Conservation (phyloP, 2,113 vertebrate species). For the Pycnonotus jocosus region DNA sequence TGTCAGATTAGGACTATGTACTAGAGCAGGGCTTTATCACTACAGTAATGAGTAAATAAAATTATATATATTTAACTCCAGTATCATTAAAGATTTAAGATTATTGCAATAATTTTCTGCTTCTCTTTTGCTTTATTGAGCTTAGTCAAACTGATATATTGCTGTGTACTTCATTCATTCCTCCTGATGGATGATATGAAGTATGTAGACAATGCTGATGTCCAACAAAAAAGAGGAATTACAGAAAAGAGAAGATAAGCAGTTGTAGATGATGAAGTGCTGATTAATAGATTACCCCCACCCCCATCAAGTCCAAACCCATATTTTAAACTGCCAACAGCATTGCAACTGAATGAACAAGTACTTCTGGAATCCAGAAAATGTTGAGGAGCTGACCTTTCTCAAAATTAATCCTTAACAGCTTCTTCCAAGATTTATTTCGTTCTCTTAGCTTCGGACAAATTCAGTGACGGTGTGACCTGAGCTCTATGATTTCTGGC, state of each 20-base stretch:
- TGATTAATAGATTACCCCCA: constrained; percentile 39
- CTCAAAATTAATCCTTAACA: constrained; percentile 23
- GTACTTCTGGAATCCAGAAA: constrained; percentile 38
- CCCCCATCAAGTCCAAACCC: not conserved
- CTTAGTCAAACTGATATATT: constrained; percentile 42
- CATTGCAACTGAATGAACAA: constrained; percentile 10
- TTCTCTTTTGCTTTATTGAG: constrained; percentile 33
- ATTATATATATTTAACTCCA: not conserved
- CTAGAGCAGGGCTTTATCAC: not conserved
- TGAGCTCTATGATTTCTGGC: not conserved
- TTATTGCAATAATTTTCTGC: constrained; percentile 47
- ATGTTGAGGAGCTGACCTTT: constrained; percentile 28
- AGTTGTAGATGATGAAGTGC: constrained; percentile 44
- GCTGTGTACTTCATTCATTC: constrained; percentile 44
- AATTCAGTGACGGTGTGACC: not conserved
- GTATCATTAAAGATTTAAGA: constrained; percentile 45
- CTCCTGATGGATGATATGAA: constrained; percentile 39
- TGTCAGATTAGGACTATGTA: not conserved
- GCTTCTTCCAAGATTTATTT: constrained; percentile 27
- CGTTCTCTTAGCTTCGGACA: not conserved
- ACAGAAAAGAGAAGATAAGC: constrained; percentile 42
- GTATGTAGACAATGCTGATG: not conserved
- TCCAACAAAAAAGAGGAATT: constrained; percentile 43
- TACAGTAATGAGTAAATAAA: constrained; percentile 46
- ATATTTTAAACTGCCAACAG: constrained; percentile 48